These are phyloP conservation scores for Slavum lentiscoides DNA, from an alignment of 2,888 invertebrate species.

Conservation along the genomic window DNA sequence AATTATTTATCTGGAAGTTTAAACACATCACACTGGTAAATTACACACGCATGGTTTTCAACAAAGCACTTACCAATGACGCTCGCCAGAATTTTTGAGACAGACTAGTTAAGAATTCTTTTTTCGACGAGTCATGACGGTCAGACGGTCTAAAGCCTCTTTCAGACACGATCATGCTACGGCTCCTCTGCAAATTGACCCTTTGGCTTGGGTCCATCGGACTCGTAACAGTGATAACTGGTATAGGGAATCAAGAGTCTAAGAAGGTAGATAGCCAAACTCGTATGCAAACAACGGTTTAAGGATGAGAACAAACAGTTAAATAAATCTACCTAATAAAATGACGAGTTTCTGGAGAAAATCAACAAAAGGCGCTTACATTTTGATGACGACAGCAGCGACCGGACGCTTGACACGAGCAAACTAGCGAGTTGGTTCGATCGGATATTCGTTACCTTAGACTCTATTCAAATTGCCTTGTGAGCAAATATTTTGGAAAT, in stretches of 20 bases:
- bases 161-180: conserved; percentile 69
- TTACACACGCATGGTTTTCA: conserved; percentile 12
- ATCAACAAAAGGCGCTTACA: conserved; percentile 37
- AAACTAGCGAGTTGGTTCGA: conserved; percentile 36
- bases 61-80: conserved; percentile 72
- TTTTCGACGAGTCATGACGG: conserved; percentile 78
- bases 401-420: conserved; percentile 33
- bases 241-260: neutral
- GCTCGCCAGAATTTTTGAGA: conserved; percentile 81
- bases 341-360: neutral
- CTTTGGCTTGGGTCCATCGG: conserved; percentile 46
- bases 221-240: conserved; percentile 18
- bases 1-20: neutral
- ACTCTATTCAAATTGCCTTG: conserved; percentile 29
- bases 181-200: conserved; percentile 56
- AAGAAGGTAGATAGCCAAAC: conserved; percentile 5
- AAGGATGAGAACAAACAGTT: conserved; percentile 12
- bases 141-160: conserved; percentile 86
- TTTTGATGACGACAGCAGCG: conserved; percentile 35
- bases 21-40: neutral
- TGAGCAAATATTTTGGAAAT: conserved; percentile 47
- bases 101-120: conserved; percentile 76
- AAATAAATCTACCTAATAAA: conserved; percentile 4
- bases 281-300: conserved; percentile 8
- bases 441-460: conserved; percentile 39